Evolutionary conservation across 2,113 vertebrate species (phyloP), one percentile per base, ranked within the genome.

Genomic region (Trematomus loennbergii): DNA sequence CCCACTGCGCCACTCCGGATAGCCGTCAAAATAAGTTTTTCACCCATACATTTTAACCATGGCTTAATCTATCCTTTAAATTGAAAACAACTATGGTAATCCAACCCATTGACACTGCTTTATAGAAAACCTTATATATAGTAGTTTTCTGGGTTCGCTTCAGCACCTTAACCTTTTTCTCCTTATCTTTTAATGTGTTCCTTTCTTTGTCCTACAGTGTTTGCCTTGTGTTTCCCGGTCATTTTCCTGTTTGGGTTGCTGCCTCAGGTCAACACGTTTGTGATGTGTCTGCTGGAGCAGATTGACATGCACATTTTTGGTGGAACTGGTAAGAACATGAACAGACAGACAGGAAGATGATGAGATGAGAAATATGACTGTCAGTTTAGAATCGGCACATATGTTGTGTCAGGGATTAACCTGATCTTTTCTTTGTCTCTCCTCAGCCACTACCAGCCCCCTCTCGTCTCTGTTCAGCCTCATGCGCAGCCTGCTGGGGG

Each of bases 281-380:
- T 97, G 89, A 97, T 97, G 97, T 97, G 96, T 94, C 93, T 97
- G 92, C 94, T 97, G 91, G 97, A 97, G 87, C 97, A 97, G 93
- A 95, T 97, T 16, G 97, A 97, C 78, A 97, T 97, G 96, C 97
- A 97, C 46, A 82, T 97, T 89, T 97, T 97, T 46, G 97, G 97
- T 50, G 97, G 97, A 90, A 97, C 95, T 80, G 97, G 97, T 97
- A 93, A 90, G 88, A 72, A 29, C 20, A 18, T 3, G 43, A 17
- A 12, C n/a, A n/a, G 43, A 40, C 0, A 1, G 12, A 25, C 50
- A 43, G 5, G 15, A 46, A 25, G 18, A 48, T 43, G 15, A 53
- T 62, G 4, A 1, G 36, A 40, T 3, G n/a, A 7, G 1, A 29
- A 16, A 25, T 46, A 16, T 60, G 11, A 15, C 36, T 43, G 36